phyloP scores from a whole-genome alignment of 2,888 invertebrate genomes.

The Cryptocheilus praepositus region DNA sequence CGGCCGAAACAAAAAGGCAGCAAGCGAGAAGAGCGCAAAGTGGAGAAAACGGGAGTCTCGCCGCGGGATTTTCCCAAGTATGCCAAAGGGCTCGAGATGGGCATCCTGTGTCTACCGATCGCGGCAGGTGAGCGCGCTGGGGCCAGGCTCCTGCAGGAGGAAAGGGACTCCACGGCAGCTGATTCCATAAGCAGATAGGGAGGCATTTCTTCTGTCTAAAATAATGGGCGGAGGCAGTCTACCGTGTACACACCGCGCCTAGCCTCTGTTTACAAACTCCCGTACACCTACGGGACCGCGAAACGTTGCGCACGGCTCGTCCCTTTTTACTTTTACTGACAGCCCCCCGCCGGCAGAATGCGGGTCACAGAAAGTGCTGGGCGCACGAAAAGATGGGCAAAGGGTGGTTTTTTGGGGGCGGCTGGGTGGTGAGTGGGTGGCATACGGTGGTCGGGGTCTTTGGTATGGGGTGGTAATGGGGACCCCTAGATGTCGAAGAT shows the following conservation, averaged over 20 bases:
- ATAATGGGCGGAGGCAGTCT: slow-evolving; percentile 65
- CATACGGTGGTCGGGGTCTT: too few relatives aligned
- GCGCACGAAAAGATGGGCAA: too few relatives aligned
- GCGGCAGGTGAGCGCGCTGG: slow-evolving; percentile 64
- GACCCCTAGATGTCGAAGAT: too few relatives aligned
- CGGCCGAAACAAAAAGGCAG: not conserved
- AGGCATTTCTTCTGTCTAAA: slow-evolving; percentile 66
- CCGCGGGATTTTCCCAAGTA: slow-evolving; percentile 45
- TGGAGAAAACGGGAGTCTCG: not conserved
- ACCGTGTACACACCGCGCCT: slow-evolving; percentile 65
- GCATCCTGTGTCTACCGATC: slow-evolving; percentile 22
- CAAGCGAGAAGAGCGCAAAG: not conserved
- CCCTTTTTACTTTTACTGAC: not conserved
- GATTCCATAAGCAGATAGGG: slow-evolving; percentile 72
- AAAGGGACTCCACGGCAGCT: slow-evolving; percentile 62
- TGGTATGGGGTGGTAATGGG: too few relatives aligned
- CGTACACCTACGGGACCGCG: slow-evolving; percentile 4
- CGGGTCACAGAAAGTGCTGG: not conserved
- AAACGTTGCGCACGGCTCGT: not conserved
- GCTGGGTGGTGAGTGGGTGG: too few relatives aligned
- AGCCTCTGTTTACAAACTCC: slow-evolving; percentile 64
- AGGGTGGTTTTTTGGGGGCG: too few relatives aligned
- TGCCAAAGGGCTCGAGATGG: slow-evolving; percentile 7
- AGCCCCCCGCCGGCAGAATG: not conserved
- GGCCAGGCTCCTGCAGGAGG: slow-evolving; percentile 42